phyloP scores from a whole-genome alignment of 2,888 invertebrate species.

The Lamellibrachia satsuma region DNA sequence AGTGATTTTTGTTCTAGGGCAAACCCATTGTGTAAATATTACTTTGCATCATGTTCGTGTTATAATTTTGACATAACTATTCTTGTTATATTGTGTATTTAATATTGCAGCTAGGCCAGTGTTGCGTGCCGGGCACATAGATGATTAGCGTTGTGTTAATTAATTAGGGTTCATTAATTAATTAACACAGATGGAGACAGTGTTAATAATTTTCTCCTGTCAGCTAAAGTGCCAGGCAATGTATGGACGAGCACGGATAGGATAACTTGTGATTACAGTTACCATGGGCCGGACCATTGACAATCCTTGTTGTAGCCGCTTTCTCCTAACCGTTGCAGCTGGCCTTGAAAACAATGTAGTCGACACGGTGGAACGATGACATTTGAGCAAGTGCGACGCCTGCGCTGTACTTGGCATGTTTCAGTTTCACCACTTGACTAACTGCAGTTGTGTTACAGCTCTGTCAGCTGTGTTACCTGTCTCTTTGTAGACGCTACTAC shows the following conservation, averaged over 20 bases:
- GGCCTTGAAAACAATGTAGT: neutral
- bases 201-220: constrained; percentile 6
- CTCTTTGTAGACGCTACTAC: neutral
- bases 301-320: constrained; percentile 4
- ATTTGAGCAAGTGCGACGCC: neutral
- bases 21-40: constrained; percentile 11
- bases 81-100: constrained; percentile 17
- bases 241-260: neutral
- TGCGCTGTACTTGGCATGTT: neutral
- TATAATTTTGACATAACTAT: constrained; percentile 8
- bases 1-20: constrained; percentile 17
- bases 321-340: neutral
- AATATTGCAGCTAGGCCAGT: constrained; percentile 13
- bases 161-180: constrained; percentile 12
- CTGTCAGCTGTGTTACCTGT: neutral
- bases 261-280: neutral
- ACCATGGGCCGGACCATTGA: neutral
- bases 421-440: neutral
- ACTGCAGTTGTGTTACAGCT: neutral
- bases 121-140: neutral
- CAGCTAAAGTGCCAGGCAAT: neutral
- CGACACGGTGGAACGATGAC: neutral
- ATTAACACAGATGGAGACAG: constrained; percentile 17
- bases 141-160: constrained; percentile 11
- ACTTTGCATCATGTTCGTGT: constrained; percentile 13